Base-by-base conservation (phyloP, 2,888 invertebrate genomes). In the Nomada ferruginata region DNA sequence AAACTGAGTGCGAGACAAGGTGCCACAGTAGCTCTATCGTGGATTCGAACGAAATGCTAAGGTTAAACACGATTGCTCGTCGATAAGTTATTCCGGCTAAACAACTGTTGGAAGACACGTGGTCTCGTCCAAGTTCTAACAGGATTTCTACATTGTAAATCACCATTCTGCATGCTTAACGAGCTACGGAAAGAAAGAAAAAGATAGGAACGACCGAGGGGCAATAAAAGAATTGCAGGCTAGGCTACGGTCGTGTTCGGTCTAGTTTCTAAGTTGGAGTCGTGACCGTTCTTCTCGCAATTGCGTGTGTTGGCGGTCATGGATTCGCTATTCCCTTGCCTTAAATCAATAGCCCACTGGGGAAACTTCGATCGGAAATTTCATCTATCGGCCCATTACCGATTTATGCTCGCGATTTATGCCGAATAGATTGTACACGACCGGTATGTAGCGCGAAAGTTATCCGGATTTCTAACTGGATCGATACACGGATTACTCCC, bases 221-320 rank as follows among this genome's bases (percentile, higher is more conserved):
- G 42, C 26, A 18, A 42, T 23, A 11, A 60, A 60, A 71, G 70
- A 71, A 71, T 71, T 59, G 36, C 50, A 47, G 42, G 59, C 53
- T 23, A 23, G 59, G 23, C 63, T 36, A 20, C 57, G 59, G 47
- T 50, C 69, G 55, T 65, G 65, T 72, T 73, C 75, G 70, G 63
- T 73, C 79, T 79, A 65, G 76, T 79, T 83, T 80, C 70, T n/a
- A 70, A 69, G 65, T 57, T 50, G 61, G 70, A 71, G 50, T 84
- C 84, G 84, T 84, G 84, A 84, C 77, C 50, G 70, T 65, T 53
- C 76, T 74, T 70, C 66, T 74, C 66, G 66, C 77, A 68, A 83
- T 80, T 69, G 85, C 69, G 71, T 76, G 75, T 78, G 70, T 70
- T 60, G 57, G 75, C 74, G 71, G 69, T 73, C 74, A 68, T 70